Base-by-base conservation (phyloP, 2,888 invertebrate genomes). In the Osmoderma eremita region DNA sequence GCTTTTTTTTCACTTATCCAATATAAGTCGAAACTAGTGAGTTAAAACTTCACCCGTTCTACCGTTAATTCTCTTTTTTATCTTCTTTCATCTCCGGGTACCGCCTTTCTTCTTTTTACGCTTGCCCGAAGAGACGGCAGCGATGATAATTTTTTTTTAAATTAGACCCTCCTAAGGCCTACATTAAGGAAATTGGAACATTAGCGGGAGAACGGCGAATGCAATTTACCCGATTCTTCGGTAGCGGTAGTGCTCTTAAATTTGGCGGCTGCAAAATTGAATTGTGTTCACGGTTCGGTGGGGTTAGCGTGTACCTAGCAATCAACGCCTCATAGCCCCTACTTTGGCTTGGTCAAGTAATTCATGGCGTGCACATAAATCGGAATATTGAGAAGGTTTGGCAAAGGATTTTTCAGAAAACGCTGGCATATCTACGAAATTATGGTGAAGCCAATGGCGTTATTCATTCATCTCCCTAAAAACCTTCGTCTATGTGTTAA, bases 251-350 rank as follows among this genome's bases (percentile, higher is more conserved):
- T 1, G 42, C 42, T 13, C n/a, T 17, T 42, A 42, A 42, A 42
- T 42, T 42, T 42, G n/a, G n/a, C 42, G 8, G 30, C 30, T 42
- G 42, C 42, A 42, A 42, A 42, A 42, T 42, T 17, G 42, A 42
- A 17, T 42, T 42, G 42, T 17, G 6, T 36, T n/a, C n/a, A 10
- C 36, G 5, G 36, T 36, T 36, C 5, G 10, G 36, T 42, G 13
- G 12, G 42, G 13, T 17, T 17, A 12, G 15, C 17, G 42, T 8
- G 42, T 42, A 17, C 17, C 13, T 5, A 5, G 42, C 4, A 10
- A 42, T 30, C 8, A 5, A 30, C 5, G 30, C 10, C 10, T 30
- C 30, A 30, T 30, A 30, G 10, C 30, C 8, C 30, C 30, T 30
- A 30, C 10, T 10, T 30, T 30, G 5, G 10, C 30, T 30, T 30